Evolutionary conservation across 2,888 invertebrate species (phyloP).

Genomic region (Isoperla grammatica): DNA sequence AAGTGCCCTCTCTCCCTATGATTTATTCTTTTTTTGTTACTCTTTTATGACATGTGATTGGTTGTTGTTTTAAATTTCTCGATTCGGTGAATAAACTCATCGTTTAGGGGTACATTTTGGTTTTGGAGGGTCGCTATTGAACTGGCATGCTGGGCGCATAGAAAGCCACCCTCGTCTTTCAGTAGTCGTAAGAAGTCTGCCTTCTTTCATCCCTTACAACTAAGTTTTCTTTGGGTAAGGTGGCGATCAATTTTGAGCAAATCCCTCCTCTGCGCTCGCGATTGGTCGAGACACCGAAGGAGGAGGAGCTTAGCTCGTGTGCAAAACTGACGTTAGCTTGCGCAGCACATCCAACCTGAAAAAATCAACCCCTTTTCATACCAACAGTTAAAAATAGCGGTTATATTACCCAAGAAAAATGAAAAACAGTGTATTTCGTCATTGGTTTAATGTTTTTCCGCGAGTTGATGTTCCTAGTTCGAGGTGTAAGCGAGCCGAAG

Average conservation of each 20-base stretch:
- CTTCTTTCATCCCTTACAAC: constrained; percentile 16
- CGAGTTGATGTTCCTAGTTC: too few relatives aligned
- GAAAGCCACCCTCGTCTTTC: neutral
- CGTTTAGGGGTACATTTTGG: constrained; percentile 1
- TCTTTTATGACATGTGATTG: constrained; percentile 2
- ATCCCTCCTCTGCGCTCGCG: neutral
- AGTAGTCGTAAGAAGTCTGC: constrained; percentile 4
- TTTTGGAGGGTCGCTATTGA: too few relatives aligned
- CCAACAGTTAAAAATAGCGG: constrained; percentile 17
- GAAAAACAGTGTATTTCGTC: constrained; percentile 11
- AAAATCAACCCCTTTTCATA: constrained; percentile 12
- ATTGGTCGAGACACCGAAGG: constrained; percentile 2
- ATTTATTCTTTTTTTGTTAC: constrained; percentile 5
- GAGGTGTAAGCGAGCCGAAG: neutral
- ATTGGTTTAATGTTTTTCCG: constrained; percentile 5
- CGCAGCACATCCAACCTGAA: constrained; percentile 5
- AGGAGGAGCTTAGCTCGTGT: neutral
- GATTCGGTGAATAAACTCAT: neutral
- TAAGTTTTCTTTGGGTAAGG: constrained; percentile 15
- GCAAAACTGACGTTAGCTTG: neutral
- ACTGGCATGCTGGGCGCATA: too few relatives aligned
- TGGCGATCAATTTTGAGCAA: constrained; percentile 7
- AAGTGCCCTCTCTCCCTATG: constrained; percentile 3
- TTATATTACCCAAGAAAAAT: constrained; percentile 10
- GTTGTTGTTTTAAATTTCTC: neutral